Evolutionary conservation across 1,140 invertebrate species (phyloP).

Genomic region (Hydropsyche tenuis): DNA sequence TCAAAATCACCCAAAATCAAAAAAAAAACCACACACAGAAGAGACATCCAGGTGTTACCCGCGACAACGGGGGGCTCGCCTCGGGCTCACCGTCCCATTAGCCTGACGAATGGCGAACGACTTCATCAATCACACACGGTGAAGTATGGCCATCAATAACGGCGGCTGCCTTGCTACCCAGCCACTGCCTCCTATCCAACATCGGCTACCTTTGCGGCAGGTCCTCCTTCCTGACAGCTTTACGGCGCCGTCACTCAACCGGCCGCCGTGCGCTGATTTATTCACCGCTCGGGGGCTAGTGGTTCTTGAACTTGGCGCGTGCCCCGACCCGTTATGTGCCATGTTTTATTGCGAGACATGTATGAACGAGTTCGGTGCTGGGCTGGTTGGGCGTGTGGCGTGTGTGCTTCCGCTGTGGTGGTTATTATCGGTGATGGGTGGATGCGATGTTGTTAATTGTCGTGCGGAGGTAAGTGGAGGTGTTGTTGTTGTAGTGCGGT

Average conservation of each 20-base stretch:
- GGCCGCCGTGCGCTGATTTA: neutral
- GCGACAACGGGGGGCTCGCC: neutral
- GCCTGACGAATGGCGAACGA: slow-evolving; percentile 29
- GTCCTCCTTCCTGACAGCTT: slow-evolving; percentile 28
- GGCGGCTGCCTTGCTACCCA: neutral
- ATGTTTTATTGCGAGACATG: too few species aligned
- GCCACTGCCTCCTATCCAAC: too few species aligned
- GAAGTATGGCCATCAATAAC: slow-evolving; percentile 30
- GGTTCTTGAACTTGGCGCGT: slow-evolving; percentile 18
- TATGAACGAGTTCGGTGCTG: too few species aligned
- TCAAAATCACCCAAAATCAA: too few species aligned
- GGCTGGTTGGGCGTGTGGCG: too few species aligned
- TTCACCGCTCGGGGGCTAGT: neutral
- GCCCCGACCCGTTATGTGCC: neutral
- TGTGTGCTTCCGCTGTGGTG: too few species aligned
- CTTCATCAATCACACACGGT: slow-evolving; percentile 28
- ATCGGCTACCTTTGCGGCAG: neutral
- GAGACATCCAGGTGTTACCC: too few species aligned
- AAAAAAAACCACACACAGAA: neutral
- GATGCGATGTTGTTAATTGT: too few species aligned
- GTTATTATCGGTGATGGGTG: too few species aligned
- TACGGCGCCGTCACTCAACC: slow-evolving; percentile 16
- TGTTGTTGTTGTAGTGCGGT: too few species aligned
- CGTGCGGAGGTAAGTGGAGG: too few species aligned
- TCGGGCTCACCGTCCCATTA: slow-evolving; percentile 24